Base-by-base conservation (phyloP, 2,888 invertebrate genomes). In the Neria commutata region DNA sequence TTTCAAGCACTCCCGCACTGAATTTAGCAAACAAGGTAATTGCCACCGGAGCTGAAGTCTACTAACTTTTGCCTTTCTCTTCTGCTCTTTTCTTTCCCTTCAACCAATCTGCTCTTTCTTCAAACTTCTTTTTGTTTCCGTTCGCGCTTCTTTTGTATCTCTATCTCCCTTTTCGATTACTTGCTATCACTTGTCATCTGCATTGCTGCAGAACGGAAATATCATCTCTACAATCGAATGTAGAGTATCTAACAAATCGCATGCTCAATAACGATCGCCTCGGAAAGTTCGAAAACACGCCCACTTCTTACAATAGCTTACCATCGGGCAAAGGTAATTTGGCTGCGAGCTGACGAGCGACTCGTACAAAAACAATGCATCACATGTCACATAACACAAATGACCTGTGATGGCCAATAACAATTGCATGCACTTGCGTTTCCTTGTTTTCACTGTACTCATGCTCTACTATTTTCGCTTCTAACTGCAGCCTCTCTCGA, bases 191-290 rank as follows among this genome's bases (percentile, higher is more conserved):
- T 52, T 23, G 1, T 54, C 19, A 14, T 42, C 19, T 59, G 29
- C 57, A n/a, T 58, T 55, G 51, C 34, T 47, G 45, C 60, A 82
- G 82, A 76, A 78, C 79, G 78, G 82, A 82, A 75, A 80, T 82
- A 78, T 79, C 79, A 61, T 74, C 78, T 70, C 70, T 82, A 67
- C 82, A 82, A 71, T 78, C 82, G 67, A 82, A 82, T 76, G 79
- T 82, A 78, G 82, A 82, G 65, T 81, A 78, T 74, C 74, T 82
- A 68, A 77, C 79, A 29, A 81, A 77, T 74, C 80, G 79, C 66
- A 79, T 82, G 69, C 74, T 79, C 60, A 80, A 73, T 71, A 81
- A 73, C 66, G 80, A 81, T 65, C 80, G 78, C 62, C 71, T 80
- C 71, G 76, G 72, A 67, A 80, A 79, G 77, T 72, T 79, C 73